Percentiles rank a stretch among this genome's conserved stretches.
These are phyloP conservation scores for Crambe crambe DNA, from an alignment of 37 sponge, comb jelly and placozoan genomes.

Conservation along the genomic window DNA sequence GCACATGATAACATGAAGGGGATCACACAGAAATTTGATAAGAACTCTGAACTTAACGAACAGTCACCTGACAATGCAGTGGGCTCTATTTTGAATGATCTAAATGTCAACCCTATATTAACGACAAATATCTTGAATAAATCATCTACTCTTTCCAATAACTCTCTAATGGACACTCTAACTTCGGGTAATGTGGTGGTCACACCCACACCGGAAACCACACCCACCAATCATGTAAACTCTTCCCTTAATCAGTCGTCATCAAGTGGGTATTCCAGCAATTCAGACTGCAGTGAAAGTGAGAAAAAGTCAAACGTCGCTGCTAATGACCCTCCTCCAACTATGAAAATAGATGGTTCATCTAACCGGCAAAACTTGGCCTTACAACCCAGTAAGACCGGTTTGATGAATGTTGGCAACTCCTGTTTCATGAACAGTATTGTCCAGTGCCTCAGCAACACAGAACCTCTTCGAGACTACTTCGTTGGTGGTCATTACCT, in stretches of 20 bases:
- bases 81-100: background rate
- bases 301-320: background rate
- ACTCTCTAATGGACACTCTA: background rate
- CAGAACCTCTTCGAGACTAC: conserved; percentile 42
- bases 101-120: background rate
- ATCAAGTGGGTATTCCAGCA: background rate
- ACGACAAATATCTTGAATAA: background rate
- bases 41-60: background rate
- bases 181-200: background rate
- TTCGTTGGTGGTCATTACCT: conserved; percentile 41
- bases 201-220: background rate
- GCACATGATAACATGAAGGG: too few species aligned
- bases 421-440: conserved; percentile 83
- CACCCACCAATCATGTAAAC: background rate
- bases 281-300: background rate
- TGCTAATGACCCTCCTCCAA: background rate
- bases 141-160: background rate
- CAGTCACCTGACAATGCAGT: background rate
- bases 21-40: background rate
- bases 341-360: conserved; percentile 2
- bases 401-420: conserved; percentile 74
- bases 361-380: conserved; percentile 14
- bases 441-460: conserved; percentile 70
- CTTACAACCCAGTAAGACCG: conserved; percentile 38
- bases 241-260: background rate